Conservation (phyloP, 2,888 invertebrate genomes). For the Leuctra nigra region DNA sequence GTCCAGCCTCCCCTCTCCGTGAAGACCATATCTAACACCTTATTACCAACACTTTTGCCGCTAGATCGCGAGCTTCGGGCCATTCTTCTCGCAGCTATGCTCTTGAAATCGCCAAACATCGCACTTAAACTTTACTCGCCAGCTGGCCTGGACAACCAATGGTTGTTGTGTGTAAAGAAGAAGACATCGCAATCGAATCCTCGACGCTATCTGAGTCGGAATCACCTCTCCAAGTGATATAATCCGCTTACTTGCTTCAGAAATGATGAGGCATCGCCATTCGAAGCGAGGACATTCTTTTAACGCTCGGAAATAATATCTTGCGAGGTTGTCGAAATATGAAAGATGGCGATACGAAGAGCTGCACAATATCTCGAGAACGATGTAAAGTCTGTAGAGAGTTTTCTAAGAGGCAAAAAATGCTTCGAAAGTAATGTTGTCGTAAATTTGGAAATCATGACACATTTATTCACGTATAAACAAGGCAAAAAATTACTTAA, state of each 20-base stretch:
- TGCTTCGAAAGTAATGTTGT: background rate
- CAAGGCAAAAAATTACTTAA: background rate
- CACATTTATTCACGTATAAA: background rate
- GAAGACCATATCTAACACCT: conserved; percentile 1
- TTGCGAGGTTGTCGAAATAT: background rate
- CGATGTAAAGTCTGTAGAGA: background rate
- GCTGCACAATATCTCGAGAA: background rate
- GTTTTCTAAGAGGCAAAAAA: background rate
- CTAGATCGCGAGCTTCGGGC: background rate
- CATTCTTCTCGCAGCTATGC: conserved; percentile 8
- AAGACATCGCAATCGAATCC: background rate
- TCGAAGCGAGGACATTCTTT: background rate
- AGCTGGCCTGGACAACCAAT: background rate
- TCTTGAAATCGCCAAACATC: conserved; percentile 22
- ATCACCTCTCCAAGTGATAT: conserved; percentile 4
- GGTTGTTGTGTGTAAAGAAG: background rate
- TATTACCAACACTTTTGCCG: conserved; percentile 10
- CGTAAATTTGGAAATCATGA: background rate
- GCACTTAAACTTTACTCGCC: conserved; percentile 18
- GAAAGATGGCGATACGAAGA: background rate
- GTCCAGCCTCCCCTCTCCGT: background rate
- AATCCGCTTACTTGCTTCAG: conserved; percentile 1
- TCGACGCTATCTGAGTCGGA: conserved; percentile 2
- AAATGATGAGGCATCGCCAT: background rate
- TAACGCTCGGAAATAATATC: background rate